Conservation (phyloP, 2,888 invertebrate genomes). For the Drosophila acutilabella region DNA sequence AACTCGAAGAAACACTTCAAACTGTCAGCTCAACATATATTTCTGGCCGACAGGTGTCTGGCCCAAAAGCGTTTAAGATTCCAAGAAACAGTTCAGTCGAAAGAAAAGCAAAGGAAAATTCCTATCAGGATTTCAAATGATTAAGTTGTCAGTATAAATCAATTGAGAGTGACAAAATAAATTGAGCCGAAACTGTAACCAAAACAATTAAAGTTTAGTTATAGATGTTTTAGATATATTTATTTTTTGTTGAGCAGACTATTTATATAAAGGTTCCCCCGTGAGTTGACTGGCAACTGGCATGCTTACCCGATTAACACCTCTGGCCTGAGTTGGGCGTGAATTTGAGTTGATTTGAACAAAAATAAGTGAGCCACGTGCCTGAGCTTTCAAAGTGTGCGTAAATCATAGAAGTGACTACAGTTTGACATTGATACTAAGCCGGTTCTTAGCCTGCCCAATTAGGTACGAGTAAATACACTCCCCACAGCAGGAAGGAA, state of each 20-base stretch:
- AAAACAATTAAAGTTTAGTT: constrained; percentile 13
- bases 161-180: background rate
- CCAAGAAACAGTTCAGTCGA: constrained; percentile 7
- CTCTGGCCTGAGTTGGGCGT: constrained; percentile 25
- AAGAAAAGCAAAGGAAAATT: background rate
- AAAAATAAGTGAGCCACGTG: constrained; percentile 60
- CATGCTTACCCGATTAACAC: constrained; percentile 69
- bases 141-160: constrained; percentile 6
- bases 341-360: constrained; percentile 22
- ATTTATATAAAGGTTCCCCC: constrained; percentile 25
- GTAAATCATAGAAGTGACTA: constrained; percentile 5
- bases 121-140: background rate
- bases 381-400: constrained; percentile 3
- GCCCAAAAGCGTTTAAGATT: constrained; percentile 9
- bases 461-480: background rate
- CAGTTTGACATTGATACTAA: constrained; percentile 19
- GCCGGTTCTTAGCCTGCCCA: background rate
- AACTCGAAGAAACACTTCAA: constrained; percentile 1
- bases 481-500: background rate
- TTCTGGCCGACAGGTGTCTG: constrained; percentile 38
- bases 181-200: background rate
- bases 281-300: constrained; percentile 48
- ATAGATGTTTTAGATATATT: too few relatives aligned
- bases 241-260: constrained; percentile 8
- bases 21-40: background rate